A percentile compares a stretch with the other conserved stretches of the same genome.
phyloP scores from a whole-genome alignment of 1,140 invertebrate species.

The Rhyacophila brunnea region DNA sequence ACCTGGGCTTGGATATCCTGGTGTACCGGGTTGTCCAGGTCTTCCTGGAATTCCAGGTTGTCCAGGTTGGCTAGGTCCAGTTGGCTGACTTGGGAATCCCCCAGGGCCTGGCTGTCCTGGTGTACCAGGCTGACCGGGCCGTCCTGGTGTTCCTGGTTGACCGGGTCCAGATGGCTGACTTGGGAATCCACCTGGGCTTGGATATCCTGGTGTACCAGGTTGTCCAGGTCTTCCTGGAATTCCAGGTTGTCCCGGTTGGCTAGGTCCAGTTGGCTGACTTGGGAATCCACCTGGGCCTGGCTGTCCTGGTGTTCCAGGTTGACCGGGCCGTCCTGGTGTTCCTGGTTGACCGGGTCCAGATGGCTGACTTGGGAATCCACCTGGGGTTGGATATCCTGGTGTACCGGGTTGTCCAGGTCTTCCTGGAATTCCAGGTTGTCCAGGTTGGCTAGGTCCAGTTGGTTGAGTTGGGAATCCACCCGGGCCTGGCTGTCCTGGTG shows the following conservation, averaged over 20 bases:
- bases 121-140: not conserved
- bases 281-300: not conserved
- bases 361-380: not conserved
- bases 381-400: too few relatives aligned
- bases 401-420: conserved; percentile 19
- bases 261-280: too few relatives aligned
- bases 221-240: not conserved
- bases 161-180: not conserved
- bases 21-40: not conserved
- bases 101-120: too few relatives aligned
- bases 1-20: conserved; percentile 17
- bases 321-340: conserved; percentile 28
- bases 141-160: conserved; percentile 34
- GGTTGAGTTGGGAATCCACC: too few relatives aligned
- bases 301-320: conserved; percentile 24
- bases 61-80: not conserved
- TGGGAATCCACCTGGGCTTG: too few relatives aligned
- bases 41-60: not conserved
- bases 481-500: conserved; percentile 29
- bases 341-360: conserved; percentile 25
- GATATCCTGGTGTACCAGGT: too few relatives aligned
- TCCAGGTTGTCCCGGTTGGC: not conserved
- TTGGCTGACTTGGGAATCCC: too few relatives aligned
- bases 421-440: conserved; percentile 28
- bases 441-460: conserved; percentile 11